Conservation (phyloP, 2,888 invertebrate species). For the Brachynemurus nebulosus region DNA sequence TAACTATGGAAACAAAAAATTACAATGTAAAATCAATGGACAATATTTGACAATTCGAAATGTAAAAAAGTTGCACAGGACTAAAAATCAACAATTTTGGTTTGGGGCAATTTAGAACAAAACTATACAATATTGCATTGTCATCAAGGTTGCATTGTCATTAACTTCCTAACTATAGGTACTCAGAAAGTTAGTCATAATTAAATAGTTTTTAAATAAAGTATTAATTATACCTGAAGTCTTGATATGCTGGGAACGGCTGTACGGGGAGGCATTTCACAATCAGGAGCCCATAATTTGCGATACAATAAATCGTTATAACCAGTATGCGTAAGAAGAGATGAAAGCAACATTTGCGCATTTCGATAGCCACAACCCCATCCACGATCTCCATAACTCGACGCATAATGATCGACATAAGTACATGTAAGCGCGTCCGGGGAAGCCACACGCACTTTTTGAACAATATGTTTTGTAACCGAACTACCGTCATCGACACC, state of each 20-base stretch:
- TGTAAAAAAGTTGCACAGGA: too few relatives aligned
- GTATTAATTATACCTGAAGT: slow-evolving; percentile 49
- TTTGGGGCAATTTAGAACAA: too few relatives aligned
- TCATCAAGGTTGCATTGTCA: too few relatives aligned
- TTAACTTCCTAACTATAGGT: too few relatives aligned
- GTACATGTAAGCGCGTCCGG: slow-evolving; percentile 49
- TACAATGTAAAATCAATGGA: too few relatives aligned
- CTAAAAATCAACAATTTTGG: too few relatives aligned
- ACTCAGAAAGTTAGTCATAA: too few relatives aligned
- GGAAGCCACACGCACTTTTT: slow-evolving; percentile 35
- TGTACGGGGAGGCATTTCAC: slow-evolving; percentile 38
- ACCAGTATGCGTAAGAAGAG: slow-evolving; percentile 53
- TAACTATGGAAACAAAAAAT: too few relatives aligned
- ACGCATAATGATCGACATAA: slow-evolving; percentile 73
- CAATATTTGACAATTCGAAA: too few relatives aligned
- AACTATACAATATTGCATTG: too few relatives aligned
- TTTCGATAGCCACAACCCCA: slow-evolving; percentile 92
- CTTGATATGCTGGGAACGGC: slow-evolving; percentile 76
- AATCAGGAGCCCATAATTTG: slow-evolving; percentile 23
- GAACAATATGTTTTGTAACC: slow-evolving; percentile 55
- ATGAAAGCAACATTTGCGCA: slow-evolving; percentile 83
- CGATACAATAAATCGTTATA: slow-evolving; percentile 47
- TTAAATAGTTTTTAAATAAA: too few relatives aligned
- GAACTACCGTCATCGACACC: slow-evolving; percentile 75
- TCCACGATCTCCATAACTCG: slow-evolving; percentile 77